Base-by-base conservation (phyloP, 2,113 vertebrate species). In the Rissa tridactyla region DNA sequence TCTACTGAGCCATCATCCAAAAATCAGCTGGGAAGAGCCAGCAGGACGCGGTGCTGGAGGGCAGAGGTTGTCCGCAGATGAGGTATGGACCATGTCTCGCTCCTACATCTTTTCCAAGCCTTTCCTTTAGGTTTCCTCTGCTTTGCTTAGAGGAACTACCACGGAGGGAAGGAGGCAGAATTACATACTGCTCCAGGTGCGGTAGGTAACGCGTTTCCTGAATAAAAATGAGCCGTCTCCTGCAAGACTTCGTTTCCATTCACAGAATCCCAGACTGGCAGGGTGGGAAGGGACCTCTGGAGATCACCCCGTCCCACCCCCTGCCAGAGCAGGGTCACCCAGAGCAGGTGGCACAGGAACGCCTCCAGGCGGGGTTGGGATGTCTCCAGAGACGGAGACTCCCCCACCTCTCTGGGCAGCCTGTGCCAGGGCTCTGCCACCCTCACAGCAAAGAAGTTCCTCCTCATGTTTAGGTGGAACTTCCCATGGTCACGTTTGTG, bases 21-120 rank as follows among this genome's bases (percentile, higher is more conserved):
- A 62, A 44, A 44, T 17, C 49, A 64, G 15, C n/a, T 51, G 70
- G 49, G 70, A 64, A 55, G 49, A 29, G 49, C 21, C 70, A 42
- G 47, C 1, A 3, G 42, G 49, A 32, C 1, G 3, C 0, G 4
- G 26, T 55, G 77, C 54, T 1, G 3, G 55, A 40, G 62, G 47
- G 46, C 46, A n/a, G 68, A 38, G 40, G 30, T 27, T 61, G 65
- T 61, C 44, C 0, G 5, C 46, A 32, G n/a, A 8, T 14, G 40
- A 18, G 40, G 18, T 26, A 7, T 13, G 22, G 42, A 36, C 22
- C 8, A 4, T 1, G 1, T 40, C 46, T 42, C 2, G 1, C 79
- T 72, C 51, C 52, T 25, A 5, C 6, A 0, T 26, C 40, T 27
- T 36, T 78, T 66, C 25, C 47, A 29, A 15, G 13, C n/a, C 15